These are phyloP conservation scores for Syngnathoides biaculeatus DNA, from an alignment of 2,113 vertebrate genomes.

Conservation along the genomic window DNA sequence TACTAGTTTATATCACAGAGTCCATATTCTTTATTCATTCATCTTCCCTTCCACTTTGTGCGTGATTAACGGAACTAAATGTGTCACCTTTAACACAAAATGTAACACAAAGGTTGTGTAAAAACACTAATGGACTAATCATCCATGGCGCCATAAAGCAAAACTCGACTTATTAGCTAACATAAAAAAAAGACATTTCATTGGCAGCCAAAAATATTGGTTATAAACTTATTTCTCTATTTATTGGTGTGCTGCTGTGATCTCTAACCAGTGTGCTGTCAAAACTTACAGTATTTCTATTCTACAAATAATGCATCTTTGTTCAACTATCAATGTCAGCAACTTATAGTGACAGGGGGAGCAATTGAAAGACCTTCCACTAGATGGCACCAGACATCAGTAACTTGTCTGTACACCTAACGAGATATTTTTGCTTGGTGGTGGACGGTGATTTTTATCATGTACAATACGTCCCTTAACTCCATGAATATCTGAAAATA, in stretches of 20 bases:
- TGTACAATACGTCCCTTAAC: neutral
- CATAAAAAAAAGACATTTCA: neutral
- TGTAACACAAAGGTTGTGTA: neutral
- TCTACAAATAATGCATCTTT: neutral
- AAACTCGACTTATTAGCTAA: neutral
- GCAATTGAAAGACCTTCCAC: neutral
- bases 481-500: neutral
- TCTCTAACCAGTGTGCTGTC: neutral
- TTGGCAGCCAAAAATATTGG: neutral
- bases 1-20: neutral
- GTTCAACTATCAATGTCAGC: neutral
- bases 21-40: too few species aligned
- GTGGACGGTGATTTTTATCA: neutral
- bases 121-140: neutral
- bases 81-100: neutral
- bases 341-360: neutral
- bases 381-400: neutral
- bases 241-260: neutral
- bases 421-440: neutral
- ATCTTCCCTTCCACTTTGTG: too few species aligned
- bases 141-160: neutral
- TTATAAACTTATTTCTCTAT: neutral
- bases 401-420: neutral
- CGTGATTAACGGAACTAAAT: neutral
- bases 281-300: neutral